phyloP scores from a whole-genome alignment of 2,113 vertebrate genomes.

The Sinocyclocheilus rhinocerous region DNA sequence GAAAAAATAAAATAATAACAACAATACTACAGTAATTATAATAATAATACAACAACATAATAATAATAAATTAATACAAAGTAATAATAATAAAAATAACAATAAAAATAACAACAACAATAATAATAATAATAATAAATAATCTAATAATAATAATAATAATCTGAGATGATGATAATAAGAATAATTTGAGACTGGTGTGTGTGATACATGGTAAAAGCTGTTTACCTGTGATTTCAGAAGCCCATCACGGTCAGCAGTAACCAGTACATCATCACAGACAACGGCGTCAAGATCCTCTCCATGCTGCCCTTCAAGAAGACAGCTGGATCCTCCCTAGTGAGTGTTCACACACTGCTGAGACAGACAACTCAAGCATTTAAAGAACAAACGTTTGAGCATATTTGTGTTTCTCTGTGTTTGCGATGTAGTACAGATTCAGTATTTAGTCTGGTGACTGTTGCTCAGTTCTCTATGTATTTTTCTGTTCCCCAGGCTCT shows the following conservation, averaged over 20 bases:
- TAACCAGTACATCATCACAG: constrained; percentile 67
- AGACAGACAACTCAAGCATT: too few species aligned
- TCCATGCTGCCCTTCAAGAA: constrained; percentile 74
- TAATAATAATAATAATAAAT: neutral
- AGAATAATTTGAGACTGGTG: neutral
- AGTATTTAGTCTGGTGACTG: neutral
- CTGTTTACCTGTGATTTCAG: constrained; percentile 17
- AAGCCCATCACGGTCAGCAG: constrained; percentile 47
- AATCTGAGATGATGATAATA: neutral
- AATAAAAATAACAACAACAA: too few species aligned
- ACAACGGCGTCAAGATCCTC: constrained; percentile 71
- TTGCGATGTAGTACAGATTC: neutral
- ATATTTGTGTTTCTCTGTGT: neutral
- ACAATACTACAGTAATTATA: too few species aligned
- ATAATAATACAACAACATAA: too few species aligned
- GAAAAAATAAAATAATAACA: too few species aligned
- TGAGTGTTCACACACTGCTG: constrained; percentile 59
- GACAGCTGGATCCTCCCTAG: constrained; percentile 65
- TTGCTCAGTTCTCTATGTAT: neutral
- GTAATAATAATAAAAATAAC: too few species aligned
- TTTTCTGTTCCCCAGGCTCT: constrained; percentile 79
- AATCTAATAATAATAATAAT: neutral
- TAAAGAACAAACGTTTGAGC: neutral
- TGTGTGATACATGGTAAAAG: neutral
- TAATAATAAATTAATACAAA: too few species aligned